Conservation (phyloP, 2,113 vertebrate species). For the Phyllopteryx taeniolatus region DNA sequence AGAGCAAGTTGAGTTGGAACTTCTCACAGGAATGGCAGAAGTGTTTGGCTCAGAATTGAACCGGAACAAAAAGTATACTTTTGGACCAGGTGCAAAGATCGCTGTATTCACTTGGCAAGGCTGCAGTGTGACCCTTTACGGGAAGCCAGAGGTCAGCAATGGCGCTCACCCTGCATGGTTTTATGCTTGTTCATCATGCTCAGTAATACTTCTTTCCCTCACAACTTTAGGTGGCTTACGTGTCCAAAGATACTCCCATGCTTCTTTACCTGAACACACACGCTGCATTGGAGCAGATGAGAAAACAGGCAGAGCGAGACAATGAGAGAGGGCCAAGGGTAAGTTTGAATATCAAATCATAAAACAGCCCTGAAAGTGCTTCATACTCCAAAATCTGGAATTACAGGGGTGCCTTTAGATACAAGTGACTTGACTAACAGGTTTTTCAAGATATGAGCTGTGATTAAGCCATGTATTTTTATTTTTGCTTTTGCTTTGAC, state of each 20-base stretch:
- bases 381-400: not conserved
- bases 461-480: not conserved
- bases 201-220: conserved; percentile 1
- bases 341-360: conserved; percentile 12
- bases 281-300: conserved; percentile 95
- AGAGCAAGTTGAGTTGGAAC: conserved; percentile 85
- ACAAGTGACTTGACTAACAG: not conserved
- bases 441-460: not conserved
- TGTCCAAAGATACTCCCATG: conserved; percentile 97
- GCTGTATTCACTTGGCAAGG: conserved; percentile 98
- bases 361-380: not conserved
- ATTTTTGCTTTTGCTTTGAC: not conserved
- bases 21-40: conserved; percentile 89
- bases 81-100: conserved; percentile 90
- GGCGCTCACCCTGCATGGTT: not conserved
- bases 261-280: conserved; percentile 95
- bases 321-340: conserved; percentile 90
- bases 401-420: not conserved
- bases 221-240: conserved; percentile 80
- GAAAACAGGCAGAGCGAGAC: conserved; percentile 90
- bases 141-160: conserved; percentile 82
- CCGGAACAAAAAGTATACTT: conserved; percentile 92
- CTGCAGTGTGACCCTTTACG: conserved; percentile 87
- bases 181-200: conserved; percentile 1
- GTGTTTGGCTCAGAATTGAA: conserved; percentile 95